Evolutionary conservation across 2,113 vertebrate genomes (phyloP).

Genomic region (Clarias gariepinus): DNA sequence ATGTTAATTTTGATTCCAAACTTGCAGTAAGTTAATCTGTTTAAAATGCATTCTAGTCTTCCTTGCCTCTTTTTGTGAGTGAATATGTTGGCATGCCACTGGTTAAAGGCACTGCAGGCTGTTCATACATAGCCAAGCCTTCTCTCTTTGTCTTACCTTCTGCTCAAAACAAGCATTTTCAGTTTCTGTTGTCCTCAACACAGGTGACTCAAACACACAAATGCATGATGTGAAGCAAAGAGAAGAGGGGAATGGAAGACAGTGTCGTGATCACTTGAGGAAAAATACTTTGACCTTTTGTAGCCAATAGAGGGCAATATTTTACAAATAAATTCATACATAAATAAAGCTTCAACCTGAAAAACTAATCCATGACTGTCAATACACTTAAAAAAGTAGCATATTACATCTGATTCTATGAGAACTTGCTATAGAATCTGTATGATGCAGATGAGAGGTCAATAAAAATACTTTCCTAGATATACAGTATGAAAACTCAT

Average conservation of each 20-base stretch:
- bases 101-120: background rate
- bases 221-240: conserved; percentile 61
- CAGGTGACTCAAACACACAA: conserved; percentile 72
- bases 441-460: conserved; percentile 5
- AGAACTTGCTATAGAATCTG: background rate
- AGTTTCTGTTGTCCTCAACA: conserved; percentile 69
- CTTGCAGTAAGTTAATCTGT: background rate
- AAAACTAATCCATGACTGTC: background rate
- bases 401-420: background rate
- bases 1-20: background rate
- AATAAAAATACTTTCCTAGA: conserved; percentile 23
- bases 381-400: background rate
- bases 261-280: background rate
- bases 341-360: background rate
- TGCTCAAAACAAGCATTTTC: conserved; percentile 77
- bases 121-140: conserved; percentile 41
- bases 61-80: background rate
- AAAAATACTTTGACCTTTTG: conserved; percentile 1
- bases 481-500: background rate
- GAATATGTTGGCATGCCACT: conserved; percentile 27
- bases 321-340: conserved; percentile 18
- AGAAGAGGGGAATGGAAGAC: conserved; percentile 42
- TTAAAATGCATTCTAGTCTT: background rate
- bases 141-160: conserved; percentile 81
- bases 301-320: conserved; percentile 54